These are phyloP conservation scores for Paramormyrops kingsleyae DNA, from an alignment of 2,113 vertebrate species.

Conservation along the genomic window DNA sequence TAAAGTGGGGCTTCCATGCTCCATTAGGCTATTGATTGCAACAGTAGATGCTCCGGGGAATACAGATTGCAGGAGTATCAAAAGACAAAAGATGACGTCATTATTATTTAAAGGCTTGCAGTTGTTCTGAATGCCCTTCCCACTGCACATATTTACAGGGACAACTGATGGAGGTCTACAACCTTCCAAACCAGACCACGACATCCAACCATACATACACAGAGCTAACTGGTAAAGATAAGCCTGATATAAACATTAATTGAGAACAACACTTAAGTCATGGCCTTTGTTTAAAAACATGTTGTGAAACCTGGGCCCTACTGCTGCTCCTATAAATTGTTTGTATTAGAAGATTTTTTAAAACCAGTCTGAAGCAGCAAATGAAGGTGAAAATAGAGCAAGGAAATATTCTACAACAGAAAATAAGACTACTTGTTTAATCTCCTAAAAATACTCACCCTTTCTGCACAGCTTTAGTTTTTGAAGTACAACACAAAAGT, in stretches of 20 bases:
- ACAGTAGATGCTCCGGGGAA: conserved; percentile 29
- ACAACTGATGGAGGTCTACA: neutral
- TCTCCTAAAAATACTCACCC: neutral
- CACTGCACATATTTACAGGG: neutral
- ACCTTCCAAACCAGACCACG: neutral
- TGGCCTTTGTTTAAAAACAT: neutral
- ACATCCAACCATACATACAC: neutral
- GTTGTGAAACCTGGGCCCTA: neutral
- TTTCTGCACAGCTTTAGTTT: neutral
- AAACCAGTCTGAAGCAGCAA: neutral
- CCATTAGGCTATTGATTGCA: conserved; percentile 44
- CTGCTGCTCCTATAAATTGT: neutral
- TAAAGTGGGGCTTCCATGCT: conserved; percentile 8
- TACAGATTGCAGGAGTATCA: neutral
- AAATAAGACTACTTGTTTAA: neutral
- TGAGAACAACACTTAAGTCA: neutral
- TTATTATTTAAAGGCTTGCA: conserved; percentile 8
- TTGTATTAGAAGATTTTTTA: neutral
- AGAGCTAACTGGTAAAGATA: neutral
- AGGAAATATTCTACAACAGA: neutral
- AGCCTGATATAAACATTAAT: neutral
- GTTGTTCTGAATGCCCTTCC: neutral
- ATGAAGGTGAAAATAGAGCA: neutral
- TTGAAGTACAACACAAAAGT: neutral
- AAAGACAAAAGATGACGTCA: conserved; percentile 9